phyloP scores from a whole-genome alignment of 2,797 vertebrate species.

The Neopelma chrysocephalum region DNA sequence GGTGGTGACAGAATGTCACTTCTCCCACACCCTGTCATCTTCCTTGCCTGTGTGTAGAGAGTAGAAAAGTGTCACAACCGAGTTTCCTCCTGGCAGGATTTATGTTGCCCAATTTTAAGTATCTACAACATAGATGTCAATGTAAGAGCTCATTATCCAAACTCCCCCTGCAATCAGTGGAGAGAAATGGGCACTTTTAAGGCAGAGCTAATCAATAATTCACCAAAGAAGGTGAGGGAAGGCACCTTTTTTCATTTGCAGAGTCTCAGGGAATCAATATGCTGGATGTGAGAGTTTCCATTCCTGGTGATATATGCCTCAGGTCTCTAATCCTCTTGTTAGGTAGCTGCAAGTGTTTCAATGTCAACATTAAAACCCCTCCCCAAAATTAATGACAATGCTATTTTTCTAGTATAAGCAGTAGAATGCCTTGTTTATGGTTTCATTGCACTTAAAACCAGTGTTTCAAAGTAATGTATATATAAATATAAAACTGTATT shows the following conservation, averaged over 20 bases:
- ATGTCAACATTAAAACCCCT: neutral
- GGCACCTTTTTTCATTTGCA: neutral
- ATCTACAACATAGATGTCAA: constrained; percentile 1
- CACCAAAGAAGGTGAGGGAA: constrained; percentile 34
- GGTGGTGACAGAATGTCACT: neutral
- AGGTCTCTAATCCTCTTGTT: neutral
- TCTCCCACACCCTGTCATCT: neutral
- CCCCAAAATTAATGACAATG: neutral
- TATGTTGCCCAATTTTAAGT: constrained; percentile 19
- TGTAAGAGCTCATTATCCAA: constrained; percentile 47
- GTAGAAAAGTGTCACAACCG: neutral
- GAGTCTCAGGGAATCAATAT: constrained; percentile 11
- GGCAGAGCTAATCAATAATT: constrained; percentile 51
- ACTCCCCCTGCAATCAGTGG: neutral
- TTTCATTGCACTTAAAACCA: neutral
- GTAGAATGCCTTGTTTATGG: neutral
- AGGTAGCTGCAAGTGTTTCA: neutral
- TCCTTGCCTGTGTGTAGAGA: neutral
- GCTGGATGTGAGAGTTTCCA: neutral
- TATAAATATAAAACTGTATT: neutral
- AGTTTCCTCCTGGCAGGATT: constrained; percentile 9
- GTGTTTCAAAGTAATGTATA: neutral
- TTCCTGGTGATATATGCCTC: neutral
- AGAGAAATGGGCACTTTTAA: constrained; percentile 33
- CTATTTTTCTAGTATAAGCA: neutral